These are phyloP conservation scores for Saguinus imperator DNA, from an alignment of 2,113 vertebrate species.

Conservation along the genomic window DNA sequence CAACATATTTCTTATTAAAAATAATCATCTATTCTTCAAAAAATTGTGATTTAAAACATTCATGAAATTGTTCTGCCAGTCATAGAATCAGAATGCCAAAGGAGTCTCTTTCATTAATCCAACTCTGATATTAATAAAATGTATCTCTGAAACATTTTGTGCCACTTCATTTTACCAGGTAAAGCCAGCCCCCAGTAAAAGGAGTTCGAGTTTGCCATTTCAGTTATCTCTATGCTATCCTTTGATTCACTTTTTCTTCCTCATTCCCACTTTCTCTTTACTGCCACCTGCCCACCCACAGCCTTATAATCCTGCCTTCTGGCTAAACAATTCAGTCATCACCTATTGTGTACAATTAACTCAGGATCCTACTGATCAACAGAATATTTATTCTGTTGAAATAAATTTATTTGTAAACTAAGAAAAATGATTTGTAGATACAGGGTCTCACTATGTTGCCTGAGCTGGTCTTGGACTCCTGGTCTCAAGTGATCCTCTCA, in stretches of 20 bases:
- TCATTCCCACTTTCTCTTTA: not conserved
- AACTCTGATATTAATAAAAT: not conserved
- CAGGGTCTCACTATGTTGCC: no score
- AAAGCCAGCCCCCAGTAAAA: not conserved
- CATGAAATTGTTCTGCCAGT: conserved; percentile 19
- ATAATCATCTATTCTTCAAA: not conserved
- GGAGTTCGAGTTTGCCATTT: not conserved
- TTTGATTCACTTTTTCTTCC: not conserved
- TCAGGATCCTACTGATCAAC: not conserved
- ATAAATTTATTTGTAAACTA: not conserved
- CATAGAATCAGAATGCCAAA: not conserved
- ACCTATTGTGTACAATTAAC: not conserved
- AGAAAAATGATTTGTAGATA: no score
- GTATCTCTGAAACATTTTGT: not conserved
- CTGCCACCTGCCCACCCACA: not conserved
- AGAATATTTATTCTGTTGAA: not conserved
- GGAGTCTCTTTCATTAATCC: not conserved
- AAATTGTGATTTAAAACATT: conserved; percentile 33
- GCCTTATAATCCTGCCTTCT: not conserved
- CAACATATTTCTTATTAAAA: not conserved
- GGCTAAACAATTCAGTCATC: not conserved
- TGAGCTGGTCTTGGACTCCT: no score
- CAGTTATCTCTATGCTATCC: not conserved
- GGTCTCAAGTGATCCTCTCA: no score
- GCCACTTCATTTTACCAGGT: not conserved